Conservation (phyloP, 2,888 invertebrate genomes). For the Choreutis nemorana region DNA sequence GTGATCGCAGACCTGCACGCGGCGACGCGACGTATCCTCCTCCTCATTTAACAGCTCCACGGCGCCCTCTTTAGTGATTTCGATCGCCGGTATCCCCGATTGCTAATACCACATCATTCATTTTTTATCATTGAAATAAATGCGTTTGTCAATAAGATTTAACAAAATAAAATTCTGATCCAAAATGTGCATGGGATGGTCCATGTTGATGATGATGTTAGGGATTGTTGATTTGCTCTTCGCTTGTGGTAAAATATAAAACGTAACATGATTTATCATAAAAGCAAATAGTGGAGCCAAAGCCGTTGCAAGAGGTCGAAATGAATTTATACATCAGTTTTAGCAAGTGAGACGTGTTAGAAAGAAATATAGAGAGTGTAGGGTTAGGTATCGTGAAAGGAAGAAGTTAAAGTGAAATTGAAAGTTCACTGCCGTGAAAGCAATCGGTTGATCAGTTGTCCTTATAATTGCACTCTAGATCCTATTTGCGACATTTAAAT, state of each 20-base stretch:
- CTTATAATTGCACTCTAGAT: conserved; percentile 4
- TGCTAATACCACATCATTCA: conserved; percentile 63
- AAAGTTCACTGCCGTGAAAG: conserved; percentile 41
- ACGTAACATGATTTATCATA: no score
- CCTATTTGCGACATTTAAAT: no score
- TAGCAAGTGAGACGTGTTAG: no score
- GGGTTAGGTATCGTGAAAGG: no score
- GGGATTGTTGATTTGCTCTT: conserved; percentile 10
- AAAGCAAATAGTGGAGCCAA: no score
- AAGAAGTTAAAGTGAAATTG: conserved; percentile 40
- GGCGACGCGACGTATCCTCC: conserved; percentile 52
- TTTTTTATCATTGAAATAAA: conserved; percentile 20
- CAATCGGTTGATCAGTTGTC: conserved; percentile 10
- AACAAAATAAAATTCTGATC: conserved; percentile 18
- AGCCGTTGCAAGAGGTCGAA: conserved; percentile 1
- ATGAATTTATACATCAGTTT: no score
- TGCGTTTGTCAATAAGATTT: no score
- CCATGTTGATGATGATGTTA: conserved; percentile 24
- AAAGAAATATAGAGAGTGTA: no score
- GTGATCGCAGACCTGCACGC: conserved; percentile 63
- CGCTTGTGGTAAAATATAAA: no score
- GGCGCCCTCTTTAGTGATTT: conserved; percentile 81
- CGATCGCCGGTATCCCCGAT: conserved; percentile 69
- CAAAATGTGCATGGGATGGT: conserved; percentile 35
- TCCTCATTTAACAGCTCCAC: conserved; percentile 79